Evolutionary conservation across 2,113 vertebrate species (phyloP).

Genomic region (Microcebus murinus): DNA sequence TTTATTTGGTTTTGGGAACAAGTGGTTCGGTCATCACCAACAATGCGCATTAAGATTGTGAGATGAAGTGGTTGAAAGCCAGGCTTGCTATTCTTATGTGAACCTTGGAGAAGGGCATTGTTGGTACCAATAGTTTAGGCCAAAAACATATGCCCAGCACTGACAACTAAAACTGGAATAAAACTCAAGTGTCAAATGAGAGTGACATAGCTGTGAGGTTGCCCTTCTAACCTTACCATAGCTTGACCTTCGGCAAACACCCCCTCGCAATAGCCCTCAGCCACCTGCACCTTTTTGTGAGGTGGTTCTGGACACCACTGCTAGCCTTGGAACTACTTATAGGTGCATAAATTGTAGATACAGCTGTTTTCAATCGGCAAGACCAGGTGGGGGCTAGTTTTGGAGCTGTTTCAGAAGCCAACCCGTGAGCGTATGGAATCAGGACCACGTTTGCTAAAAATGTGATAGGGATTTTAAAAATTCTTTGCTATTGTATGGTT

Average conservation of each 20-base stretch:
- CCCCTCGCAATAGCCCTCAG: background rate
- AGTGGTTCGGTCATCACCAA: background rate
- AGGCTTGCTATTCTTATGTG: background rate
- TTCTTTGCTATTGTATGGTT: background rate
- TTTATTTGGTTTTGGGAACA: background rate
- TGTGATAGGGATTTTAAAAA: background rate
- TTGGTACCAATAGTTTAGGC: background rate
- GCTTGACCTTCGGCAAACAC: background rate
- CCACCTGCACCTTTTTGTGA: background rate
- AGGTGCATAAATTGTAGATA: background rate
- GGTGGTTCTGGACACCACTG: background rate
- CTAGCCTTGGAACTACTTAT: background rate
- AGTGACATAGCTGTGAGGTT: background rate
- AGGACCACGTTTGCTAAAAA: background rate
- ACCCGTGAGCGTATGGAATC: background rate
- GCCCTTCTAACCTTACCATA: background rate
- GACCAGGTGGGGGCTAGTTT: background rate
- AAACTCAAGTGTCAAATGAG: background rate
- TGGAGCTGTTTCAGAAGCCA: background rate
- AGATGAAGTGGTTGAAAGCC: background rate
- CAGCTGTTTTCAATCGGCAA: background rate
- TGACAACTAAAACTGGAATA: background rate
- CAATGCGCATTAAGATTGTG: background rate
- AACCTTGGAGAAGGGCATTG: background rate
- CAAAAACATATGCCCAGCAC: background rate